These are phyloP conservation scores for Aramus guarauna DNA, from an alignment of 2,113 vertebrate genomes.

Conservation along the genomic window DNA sequence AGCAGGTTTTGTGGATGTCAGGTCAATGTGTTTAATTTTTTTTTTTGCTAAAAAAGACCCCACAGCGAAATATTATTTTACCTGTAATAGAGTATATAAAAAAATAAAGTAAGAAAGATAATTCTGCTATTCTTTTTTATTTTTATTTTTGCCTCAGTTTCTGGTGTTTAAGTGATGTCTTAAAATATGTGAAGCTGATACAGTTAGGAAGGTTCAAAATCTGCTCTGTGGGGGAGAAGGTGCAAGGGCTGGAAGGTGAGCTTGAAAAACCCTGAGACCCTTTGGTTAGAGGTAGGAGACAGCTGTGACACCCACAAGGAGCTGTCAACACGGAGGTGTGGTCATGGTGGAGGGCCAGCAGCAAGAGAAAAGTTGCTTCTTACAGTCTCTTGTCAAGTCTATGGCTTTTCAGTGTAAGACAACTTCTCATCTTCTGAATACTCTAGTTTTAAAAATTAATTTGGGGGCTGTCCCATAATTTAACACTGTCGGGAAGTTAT, in stretches of 20 bases:
- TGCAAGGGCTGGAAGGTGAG: neutral
- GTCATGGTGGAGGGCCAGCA: neutral
- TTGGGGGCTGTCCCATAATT: neutral
- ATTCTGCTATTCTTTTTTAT: neutral
- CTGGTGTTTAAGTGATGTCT: neutral
- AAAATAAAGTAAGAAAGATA: neutral
- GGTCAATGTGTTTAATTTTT: neutral
- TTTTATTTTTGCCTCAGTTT: no score
- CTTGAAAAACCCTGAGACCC: neutral
- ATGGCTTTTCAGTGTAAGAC: neutral
- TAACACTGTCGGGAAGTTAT: neutral
- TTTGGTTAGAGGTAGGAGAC: neutral
- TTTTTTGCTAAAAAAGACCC: neutral
- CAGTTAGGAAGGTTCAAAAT: neutral
- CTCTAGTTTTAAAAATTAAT: neutral
- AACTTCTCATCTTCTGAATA: neutral
- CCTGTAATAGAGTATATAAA: neutral
- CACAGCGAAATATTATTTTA: neutral
- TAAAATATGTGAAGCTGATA: neutral
- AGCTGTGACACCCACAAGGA: neutral
- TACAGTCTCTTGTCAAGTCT: neutral
- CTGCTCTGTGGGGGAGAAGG: neutral
- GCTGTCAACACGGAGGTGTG: neutral
- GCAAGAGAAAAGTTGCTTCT: neutral
- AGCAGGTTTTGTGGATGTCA: slow-evolving; percentile 11